Percentiles rank a stretch among this genome's conserved stretches.
These are phyloP conservation scores for Holothuria leucospilota DNA, from an alignment of 53 echinoderm and acorn worm species.

Conservation along the genomic window DNA sequence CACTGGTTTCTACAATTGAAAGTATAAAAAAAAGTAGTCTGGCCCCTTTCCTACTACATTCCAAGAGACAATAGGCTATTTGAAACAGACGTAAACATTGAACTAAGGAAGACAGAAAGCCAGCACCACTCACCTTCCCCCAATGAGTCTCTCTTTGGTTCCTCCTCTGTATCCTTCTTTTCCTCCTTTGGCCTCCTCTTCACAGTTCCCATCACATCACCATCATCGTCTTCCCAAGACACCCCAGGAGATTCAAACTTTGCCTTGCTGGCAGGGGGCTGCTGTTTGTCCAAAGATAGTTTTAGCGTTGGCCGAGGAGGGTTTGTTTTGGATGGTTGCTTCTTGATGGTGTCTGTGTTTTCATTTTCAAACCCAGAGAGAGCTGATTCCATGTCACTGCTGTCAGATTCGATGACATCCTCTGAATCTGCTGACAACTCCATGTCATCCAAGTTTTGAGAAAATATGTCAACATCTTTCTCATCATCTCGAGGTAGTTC, in stretches of 20 bases:
- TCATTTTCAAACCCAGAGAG: conserved; percentile 94
- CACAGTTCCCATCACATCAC: neutral
- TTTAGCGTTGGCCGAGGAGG: conserved; percentile 63
- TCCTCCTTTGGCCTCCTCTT: conserved; percentile 40
- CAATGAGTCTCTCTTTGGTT: conserved; percentile 60
- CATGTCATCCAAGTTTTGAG: conserved; percentile 83
- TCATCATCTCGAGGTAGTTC: conserved; percentile 62
- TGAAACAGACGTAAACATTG: too few species aligned
- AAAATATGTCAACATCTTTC: conserved; percentile 86
- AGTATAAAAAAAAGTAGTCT: too few species aligned
- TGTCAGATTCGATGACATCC: conserved; percentile 89
- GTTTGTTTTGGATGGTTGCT: conserved; percentile 81
- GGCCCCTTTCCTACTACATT: too few species aligned
- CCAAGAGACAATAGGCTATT: too few species aligned
- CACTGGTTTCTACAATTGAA: too few species aligned
- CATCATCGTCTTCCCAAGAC: conserved; percentile 39
- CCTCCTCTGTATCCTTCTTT: conserved; percentile 14
- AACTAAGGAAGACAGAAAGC: too few species aligned
- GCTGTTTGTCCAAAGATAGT: conserved; percentile 18
- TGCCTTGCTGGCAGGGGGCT: conserved; percentile 13
- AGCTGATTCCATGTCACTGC: conserved; percentile 82
- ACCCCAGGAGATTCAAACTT: neutral
- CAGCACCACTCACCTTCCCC: conserved; percentile 64
- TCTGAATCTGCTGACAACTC: conserved; percentile 76
- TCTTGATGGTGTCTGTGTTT: conserved; percentile 99